Percentiles rank a stretch among this genome's conserved stretches.
Conservation (phyloP, 1,140 invertebrate genomes). For the Drosophila takahashii region DNA sequence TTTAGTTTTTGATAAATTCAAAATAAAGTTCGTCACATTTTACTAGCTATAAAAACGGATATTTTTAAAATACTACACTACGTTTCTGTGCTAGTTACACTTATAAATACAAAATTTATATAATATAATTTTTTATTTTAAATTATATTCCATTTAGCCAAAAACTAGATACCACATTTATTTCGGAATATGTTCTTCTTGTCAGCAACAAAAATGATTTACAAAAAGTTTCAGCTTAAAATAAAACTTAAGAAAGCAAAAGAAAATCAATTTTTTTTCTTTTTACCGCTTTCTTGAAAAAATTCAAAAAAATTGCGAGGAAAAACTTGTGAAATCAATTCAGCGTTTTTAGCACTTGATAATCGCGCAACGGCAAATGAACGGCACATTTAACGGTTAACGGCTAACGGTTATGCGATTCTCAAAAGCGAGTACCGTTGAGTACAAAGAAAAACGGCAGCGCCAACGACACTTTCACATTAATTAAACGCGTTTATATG, state of each 20-base stretch:
- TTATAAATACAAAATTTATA: too few relatives aligned
- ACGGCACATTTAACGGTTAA: slow-evolving; percentile 66
- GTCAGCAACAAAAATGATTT: too few relatives aligned
- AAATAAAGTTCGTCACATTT: too few relatives aligned
- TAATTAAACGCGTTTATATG: slow-evolving; percentile 80
- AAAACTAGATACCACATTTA: too few relatives aligned
- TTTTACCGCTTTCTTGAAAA: background rate
- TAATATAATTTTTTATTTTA: too few relatives aligned
- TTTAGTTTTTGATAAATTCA: too few relatives aligned
- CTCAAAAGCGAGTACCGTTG: slow-evolving; percentile 22
- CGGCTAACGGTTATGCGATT: slow-evolving; percentile 19
- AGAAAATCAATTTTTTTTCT: background rate
- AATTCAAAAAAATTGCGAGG: slow-evolving; percentile 1
- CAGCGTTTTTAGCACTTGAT: slow-evolving; percentile 66
- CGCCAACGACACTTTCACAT: slow-evolving; percentile 69
- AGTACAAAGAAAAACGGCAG: slow-evolving; percentile 32
- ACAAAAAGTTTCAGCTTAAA: background rate
- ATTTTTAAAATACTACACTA: too few relatives aligned
- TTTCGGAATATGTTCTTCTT: background rate
- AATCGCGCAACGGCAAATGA: slow-evolving; percentile 62
- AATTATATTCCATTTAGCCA: too few relatives aligned
- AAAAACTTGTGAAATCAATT: slow-evolving; percentile 49
- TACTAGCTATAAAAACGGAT: too few relatives aligned
- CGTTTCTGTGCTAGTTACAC: too few relatives aligned
- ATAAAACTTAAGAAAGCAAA: background rate